Evolutionary conservation across 2,888 invertebrate species (phyloP).

Genomic region (Nomada ferruginata): DNA sequence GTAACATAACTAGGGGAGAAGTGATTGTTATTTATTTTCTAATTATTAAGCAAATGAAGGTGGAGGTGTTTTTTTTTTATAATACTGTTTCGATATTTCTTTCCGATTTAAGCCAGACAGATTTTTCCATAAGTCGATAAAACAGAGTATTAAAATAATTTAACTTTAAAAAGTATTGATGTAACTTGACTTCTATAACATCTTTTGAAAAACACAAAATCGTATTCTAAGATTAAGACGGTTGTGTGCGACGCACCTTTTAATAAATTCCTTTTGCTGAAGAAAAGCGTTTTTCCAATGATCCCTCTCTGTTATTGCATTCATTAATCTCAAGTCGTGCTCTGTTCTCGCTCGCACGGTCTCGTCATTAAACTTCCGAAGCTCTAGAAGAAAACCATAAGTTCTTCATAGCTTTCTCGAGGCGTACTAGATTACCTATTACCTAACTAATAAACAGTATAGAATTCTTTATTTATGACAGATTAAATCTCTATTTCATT

Average conservation of each 20-base stretch:
- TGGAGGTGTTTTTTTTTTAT: too few relatives aligned
- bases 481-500: too few relatives aligned
- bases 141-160: too few relatives aligned
- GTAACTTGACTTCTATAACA: too few relatives aligned
- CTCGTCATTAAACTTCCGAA: slow-evolving; percentile 37
- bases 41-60: too few relatives aligned
- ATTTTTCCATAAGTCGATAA: too few relatives aligned
- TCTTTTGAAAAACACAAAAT: background rate
- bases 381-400: slow-evolving; percentile 25
- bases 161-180: too few relatives aligned
- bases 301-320: slow-evolving; percentile 53
- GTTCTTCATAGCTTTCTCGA: background rate
- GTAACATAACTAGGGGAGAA: too few relatives aligned
- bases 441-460: background rate
- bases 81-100: too few relatives aligned
- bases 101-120: too few relatives aligned
- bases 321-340: slow-evolving; percentile 45
- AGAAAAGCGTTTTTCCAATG: slow-evolving; percentile 64
- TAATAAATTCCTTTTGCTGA: slow-evolving; percentile 46
- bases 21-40: too few relatives aligned
- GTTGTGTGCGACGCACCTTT: slow-evolving; percentile 19
- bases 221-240: background rate
- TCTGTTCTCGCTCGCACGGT: slow-evolving; percentile 32
- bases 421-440: background rate
- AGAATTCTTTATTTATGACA: background rate